phyloP scores from a whole-genome alignment of 30 jellyfish, hydroid and myxozoan species.

The Morbakka virulenta region DNA sequence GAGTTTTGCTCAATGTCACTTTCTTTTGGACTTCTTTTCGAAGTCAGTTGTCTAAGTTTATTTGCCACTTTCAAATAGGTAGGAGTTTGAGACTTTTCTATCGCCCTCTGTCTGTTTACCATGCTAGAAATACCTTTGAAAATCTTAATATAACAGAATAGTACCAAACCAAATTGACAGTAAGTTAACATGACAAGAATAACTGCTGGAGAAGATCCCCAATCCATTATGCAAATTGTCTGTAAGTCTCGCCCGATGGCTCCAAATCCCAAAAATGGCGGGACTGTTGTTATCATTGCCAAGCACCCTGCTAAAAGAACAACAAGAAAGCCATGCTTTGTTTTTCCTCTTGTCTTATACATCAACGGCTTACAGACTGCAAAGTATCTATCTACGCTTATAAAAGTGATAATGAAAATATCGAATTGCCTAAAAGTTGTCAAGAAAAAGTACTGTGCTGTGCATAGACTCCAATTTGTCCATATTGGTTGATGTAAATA shows the following conservation, averaged over 20 bases:
- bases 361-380: constrained; percentile 46
- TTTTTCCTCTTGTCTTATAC: constrained; percentile 19
- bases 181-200: constrained; percentile 49
- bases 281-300: constrained; percentile 23
- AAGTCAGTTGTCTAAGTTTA: neutral
- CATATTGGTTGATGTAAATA: neutral
- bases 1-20: neutral
- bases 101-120: constrained; percentile 65
- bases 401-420: constrained; percentile 6
- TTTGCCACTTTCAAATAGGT: constrained; percentile 33
- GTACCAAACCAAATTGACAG: constrained; percentile 59
- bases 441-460: neutral
- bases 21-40: neutral
- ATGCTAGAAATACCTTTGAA: constrained; percentile 35
- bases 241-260: constrained; percentile 18
- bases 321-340: constrained; percentile 28
- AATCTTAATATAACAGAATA: constrained; percentile 54
- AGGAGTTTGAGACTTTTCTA: constrained; percentile 62
- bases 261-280: constrained; percentile 57
- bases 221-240: constrained; percentile 24
- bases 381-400: constrained; percentile 42
- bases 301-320: neutral
- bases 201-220: constrained; percentile 48
- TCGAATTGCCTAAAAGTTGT: neutral
- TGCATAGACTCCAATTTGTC: neutral